phyloP scores from a whole-genome alignment of 2,888 invertebrate genomes.

The Meliscaeva auricollis region DNA sequence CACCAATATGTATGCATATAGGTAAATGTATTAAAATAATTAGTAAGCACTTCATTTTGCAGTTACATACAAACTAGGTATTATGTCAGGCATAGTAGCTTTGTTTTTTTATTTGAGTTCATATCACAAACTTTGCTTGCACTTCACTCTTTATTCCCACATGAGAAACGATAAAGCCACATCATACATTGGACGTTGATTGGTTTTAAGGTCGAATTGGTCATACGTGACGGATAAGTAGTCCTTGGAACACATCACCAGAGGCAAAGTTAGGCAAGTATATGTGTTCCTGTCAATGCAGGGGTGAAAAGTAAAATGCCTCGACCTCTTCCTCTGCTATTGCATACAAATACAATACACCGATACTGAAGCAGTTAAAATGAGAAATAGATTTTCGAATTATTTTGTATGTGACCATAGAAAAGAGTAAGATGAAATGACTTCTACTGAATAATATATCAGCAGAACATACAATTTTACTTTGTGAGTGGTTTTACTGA shows the following conservation, averaged over 20 bases:
- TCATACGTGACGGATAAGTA: slow-evolving; percentile 64
- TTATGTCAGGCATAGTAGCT: background rate
- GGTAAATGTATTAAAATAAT: too few relatives aligned
- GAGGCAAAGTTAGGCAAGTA: background rate
- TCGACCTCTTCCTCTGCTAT: background rate
- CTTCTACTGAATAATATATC: slow-evolving; percentile 61
- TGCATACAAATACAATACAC: background rate
- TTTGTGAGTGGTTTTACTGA: slow-evolving; percentile 34
- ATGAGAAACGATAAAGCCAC: slow-evolving; percentile 50
- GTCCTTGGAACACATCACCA: slow-evolving; percentile 40
- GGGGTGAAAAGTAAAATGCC: background rate
- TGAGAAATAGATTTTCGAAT: slow-evolving; percentile 12
- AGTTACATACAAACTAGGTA: background rate
- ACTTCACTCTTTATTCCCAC: slow-evolving; percentile 17
- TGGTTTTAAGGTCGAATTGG: slow-evolving; percentile 67
- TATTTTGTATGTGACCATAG: slow-evolving; percentile 28
- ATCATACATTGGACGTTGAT: slow-evolving; percentile 53
- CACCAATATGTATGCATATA: too few relatives aligned
- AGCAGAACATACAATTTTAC: slow-evolving; percentile 57
- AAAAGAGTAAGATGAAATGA: slow-evolving; percentile 31
- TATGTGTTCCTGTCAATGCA: background rate
- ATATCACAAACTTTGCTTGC: slow-evolving; percentile 37
- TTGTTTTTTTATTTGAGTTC: slow-evolving; percentile 37
- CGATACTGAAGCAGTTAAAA: background rate
- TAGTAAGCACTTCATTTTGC: background rate